Evolutionary conservation across 2,113 vertebrate genomes (phyloP), one percentile per base, ranked within the genome.

Genomic region (Podocnemis expansa): DNA sequence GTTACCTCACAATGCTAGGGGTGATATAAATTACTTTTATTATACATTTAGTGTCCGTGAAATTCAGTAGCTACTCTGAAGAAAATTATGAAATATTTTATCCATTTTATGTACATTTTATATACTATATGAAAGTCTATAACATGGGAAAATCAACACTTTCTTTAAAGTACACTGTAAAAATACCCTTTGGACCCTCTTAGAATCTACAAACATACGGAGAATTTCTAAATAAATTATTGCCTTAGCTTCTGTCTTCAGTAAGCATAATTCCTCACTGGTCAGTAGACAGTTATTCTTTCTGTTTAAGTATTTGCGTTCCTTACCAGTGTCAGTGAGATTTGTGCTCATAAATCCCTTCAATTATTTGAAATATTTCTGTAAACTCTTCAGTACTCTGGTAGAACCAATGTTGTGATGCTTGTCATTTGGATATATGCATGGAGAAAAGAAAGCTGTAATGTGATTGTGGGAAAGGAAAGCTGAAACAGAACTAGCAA

Each of bases 391-490:
- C 67, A 5, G 16, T 45, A 24, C 84, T 60, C 12, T 88, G 60
- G 78, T 91, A 9, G 43, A 11, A 82, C 76, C 92, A 29, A 96
- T 75, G 91, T 54, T 89, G 70, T 90, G 79, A 47, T 80, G 51
- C 80, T 70, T 43, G 60, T 83, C 81, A 86, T 78, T 34, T 86
- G 93, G 89, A 67, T 19, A 76, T 84, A 76, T 51, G 29, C 88
- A 51, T 34, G 78, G 51, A 10, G 80, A 70, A 90, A 9, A 22
- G 2, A 55, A 84, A 75, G 29, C 55, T 78, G 91, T 90, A 89
- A 87, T 81, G 93, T 75, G 89, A 52, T 90, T 94, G 63, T 84
- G 34, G 78, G 12, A 76, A 89, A 96, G 89, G 91, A 85, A 89
- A 45, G 52, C 84, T 96, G 89, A 90, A 82, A 51, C 82, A 93